Evolutionary conservation across 2,113 vertebrate genomes (phyloP).

Genomic region (Rana temporaria): DNA sequence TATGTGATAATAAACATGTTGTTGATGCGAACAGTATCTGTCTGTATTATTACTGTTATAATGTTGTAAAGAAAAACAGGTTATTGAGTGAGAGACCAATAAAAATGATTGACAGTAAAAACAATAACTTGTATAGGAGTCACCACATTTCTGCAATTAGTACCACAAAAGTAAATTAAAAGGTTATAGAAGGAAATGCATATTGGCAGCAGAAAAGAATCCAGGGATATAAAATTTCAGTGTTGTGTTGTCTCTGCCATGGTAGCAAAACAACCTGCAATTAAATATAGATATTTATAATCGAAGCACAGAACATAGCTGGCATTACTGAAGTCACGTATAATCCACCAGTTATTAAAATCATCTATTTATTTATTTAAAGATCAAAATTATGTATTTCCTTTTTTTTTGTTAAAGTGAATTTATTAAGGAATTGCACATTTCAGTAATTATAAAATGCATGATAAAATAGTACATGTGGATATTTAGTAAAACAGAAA

Average conservation of each 20-base stretch:
- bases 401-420: too few species aligned
- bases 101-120: constrained; percentile 41
- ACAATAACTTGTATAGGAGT: constrained; percentile 9
- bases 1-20: constrained; percentile 50
- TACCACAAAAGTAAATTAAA: constrained; percentile 12
- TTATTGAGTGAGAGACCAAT: constrained; percentile 17
- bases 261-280: too few species aligned
- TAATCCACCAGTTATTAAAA: too few species aligned
- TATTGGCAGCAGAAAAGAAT: neutral
- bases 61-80: constrained; percentile 32
- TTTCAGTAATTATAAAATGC: too few species aligned
- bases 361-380: too few species aligned
- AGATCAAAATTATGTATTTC: too few species aligned
- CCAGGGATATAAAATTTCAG: neutral
- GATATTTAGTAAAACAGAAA: too few species aligned
- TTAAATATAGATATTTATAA: too few species aligned
- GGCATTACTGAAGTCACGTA: too few species aligned
- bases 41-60: constrained; percentile 42
- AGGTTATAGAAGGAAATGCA: constrained; percentile 21
- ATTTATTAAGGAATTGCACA: too few species aligned
- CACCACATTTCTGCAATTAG: neutral
- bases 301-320: too few species aligned
- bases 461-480: too few species aligned
- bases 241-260: neutral
- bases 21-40: constrained; percentile 20